Percentiles rank a stretch among this genome's conserved stretches.
Conservation (phyloP, 1,140 invertebrate genomes). For the Zaprionus capensis region DNA sequence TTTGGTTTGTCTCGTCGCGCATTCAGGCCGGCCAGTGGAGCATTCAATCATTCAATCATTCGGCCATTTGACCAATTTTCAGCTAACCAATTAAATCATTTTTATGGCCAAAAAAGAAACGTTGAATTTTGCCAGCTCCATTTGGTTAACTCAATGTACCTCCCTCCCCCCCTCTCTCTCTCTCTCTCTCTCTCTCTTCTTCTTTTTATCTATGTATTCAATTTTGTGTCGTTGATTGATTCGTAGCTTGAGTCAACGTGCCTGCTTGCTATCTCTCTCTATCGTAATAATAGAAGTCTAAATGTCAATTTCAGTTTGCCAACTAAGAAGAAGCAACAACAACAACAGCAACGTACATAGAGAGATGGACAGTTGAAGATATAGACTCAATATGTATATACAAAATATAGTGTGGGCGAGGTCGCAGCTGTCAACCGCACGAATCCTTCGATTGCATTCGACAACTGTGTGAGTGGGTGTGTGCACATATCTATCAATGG, state of each 20-base stretch:
- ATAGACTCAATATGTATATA: not conserved
- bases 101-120: slow-evolving; percentile 69
- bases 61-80: slow-evolving; percentile 30
- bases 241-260: slow-evolving; percentile 27
- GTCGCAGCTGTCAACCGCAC: slow-evolving; percentile 2
- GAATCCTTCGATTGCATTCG: not conserved
- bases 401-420: not conserved
- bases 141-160: not conserved
- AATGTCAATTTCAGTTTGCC: slow-evolving; percentile 70
- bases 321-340: not conserved
- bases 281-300: slow-evolving; percentile 62
- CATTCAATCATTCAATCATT: slow-evolving; percentile 7
- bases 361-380: not conserved
- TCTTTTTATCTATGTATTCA: not conserved
- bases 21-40: slow-evolving; percentile 10
- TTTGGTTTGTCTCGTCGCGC: not conserved
- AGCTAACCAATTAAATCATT: slow-evolving; percentile 75
- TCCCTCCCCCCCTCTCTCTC: not conserved
- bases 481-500: not conserved
- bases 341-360: not conserved
- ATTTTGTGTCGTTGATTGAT: slow-evolving; percentile 66
- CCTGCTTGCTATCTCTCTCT: not conserved
- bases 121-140: slow-evolving; percentile 33
- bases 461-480: not conserved
- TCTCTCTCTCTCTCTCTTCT: not conserved